Evolutionary conservation across 2,888 invertebrate genomes (phyloP).

Genomic region (Andrena chrysosceles): DNA sequence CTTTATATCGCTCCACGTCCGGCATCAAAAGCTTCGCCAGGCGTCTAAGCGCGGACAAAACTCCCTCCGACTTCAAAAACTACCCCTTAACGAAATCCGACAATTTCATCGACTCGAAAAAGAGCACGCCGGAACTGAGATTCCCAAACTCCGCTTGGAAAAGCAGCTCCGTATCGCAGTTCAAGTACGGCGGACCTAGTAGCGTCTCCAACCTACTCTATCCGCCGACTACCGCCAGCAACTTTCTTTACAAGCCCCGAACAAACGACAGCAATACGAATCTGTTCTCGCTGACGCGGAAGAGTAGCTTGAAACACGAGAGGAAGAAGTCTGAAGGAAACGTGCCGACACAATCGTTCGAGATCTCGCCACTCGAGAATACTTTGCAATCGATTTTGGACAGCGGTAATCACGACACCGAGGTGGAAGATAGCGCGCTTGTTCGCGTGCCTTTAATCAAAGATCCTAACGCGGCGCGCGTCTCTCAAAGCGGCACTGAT

Average conservation of each 20-base stretch:
- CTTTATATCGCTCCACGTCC: constrained; percentile 74
- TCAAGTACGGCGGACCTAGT: constrained; percentile 59
- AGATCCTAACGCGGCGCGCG: not conserved
- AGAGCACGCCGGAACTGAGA: constrained; percentile 77
- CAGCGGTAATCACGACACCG: constrained; percentile 60
- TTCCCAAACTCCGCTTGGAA: constrained; percentile 66
- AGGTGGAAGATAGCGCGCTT: not conserved
- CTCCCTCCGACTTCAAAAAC: constrained; percentile 72
- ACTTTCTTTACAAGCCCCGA: constrained; percentile 76
- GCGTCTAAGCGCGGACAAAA: constrained; percentile 70
- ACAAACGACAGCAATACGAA: constrained; percentile 76
- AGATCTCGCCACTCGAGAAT: constrained; percentile 71
- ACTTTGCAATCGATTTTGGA: constrained; percentile 76
- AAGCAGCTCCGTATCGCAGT: constrained; percentile 50
- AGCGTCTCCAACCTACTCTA: constrained; percentile 70
- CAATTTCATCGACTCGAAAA: constrained; percentile 72
- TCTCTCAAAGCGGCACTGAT: not conserved
- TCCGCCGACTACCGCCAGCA: constrained; percentile 77
- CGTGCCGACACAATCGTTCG: constrained; percentile 19
- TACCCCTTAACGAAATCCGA: constrained; percentile 69
- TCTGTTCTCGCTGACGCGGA: constrained; percentile 75
- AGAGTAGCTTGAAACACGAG: constrained; percentile 66
- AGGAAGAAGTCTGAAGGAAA: constrained; percentile 33
- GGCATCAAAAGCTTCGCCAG: constrained; percentile 69
- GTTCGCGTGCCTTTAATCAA: constrained; percentile 5